Percentiles rank a stretch among this genome's conserved stretches.
Evolutionary conservation across 2,113 vertebrate species (phyloP).

Genomic region (Tragelaphus scriptus): DNA sequence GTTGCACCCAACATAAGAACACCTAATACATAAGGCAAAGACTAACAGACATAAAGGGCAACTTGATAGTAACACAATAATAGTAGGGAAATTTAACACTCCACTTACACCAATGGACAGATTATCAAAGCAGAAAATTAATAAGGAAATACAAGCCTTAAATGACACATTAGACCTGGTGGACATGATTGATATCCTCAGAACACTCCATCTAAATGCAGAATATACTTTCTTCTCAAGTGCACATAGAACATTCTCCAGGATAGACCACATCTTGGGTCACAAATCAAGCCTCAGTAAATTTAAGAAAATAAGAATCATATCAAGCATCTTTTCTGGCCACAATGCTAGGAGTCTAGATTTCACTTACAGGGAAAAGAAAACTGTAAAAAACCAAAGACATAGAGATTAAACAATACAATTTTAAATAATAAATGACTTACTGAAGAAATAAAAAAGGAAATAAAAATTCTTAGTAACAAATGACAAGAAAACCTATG

Average conservation of each 20-base stretch:
- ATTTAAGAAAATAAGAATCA: background rate
- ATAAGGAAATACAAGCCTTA: background rate
- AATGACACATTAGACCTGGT: background rate
- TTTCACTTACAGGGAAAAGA: background rate
- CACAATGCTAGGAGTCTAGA: background rate
- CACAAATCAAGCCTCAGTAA: background rate
- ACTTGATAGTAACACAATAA: no score
- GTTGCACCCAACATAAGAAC: no score
- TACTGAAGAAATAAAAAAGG: background rate
- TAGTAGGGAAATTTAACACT: no score
- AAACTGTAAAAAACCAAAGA: background rate
- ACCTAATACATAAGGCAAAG: no score
- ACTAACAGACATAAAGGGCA: no score
- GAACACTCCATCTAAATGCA: background rate
- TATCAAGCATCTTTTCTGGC: background rate
- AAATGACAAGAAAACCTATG: background rate
- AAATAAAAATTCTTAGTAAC: background rate
- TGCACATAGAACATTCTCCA: background rate
- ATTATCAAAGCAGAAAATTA: no score
- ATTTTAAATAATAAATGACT: background rate
- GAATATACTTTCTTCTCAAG: background rate
- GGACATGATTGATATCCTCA: background rate
- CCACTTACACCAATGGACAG: no score
- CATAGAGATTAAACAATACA: background rate
- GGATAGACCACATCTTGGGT: background rate